Evolutionary conservation across 2,113 vertebrate genomes (phyloP).

Genomic region (Varanus salvator): DNA sequence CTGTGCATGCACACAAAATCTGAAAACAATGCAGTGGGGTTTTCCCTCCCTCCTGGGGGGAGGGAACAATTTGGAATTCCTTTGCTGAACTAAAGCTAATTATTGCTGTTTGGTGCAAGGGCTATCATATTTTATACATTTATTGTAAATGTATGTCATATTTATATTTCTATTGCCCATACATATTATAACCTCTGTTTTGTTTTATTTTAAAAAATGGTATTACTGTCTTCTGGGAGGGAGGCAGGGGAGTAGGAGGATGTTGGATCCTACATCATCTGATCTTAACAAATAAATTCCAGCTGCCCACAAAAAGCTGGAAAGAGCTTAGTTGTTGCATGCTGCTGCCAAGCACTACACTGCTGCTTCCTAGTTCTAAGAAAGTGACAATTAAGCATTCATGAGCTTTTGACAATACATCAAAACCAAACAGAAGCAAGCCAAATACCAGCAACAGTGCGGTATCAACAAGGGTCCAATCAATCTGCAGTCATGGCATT

Average conservation of each 20-base stretch:
- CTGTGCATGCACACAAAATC: not conserved
- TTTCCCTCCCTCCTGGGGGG: not conserved
- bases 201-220: not conserved
- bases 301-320: constrained; percentile 37
- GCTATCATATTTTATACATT: not conserved
- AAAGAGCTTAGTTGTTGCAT: not conserved
- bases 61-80: not conserved
- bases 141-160: not conserved
- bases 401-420: constrained; percentile 45
- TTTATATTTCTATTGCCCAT: not conserved
- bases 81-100: not conserved
- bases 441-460: constrained; percentile 54
- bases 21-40: not conserved
- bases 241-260: not conserved
- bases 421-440: constrained; percentile 58
- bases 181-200: not conserved
- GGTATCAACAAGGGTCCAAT: constrained; percentile 72
- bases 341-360: constrained; percentile 53
- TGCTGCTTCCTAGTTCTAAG: constrained; percentile 60
- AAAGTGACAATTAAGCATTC: constrained; percentile 67
- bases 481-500: constrained; percentile 44
- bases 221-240: not conserved
- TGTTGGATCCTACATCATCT: not conserved
- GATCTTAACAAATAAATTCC: constrained; percentile 33
- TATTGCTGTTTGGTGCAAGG: not conserved